Evolutionary conservation across 2,113 vertebrate genomes (phyloP).

Genomic region (Ariopsis seemanni): DNA sequence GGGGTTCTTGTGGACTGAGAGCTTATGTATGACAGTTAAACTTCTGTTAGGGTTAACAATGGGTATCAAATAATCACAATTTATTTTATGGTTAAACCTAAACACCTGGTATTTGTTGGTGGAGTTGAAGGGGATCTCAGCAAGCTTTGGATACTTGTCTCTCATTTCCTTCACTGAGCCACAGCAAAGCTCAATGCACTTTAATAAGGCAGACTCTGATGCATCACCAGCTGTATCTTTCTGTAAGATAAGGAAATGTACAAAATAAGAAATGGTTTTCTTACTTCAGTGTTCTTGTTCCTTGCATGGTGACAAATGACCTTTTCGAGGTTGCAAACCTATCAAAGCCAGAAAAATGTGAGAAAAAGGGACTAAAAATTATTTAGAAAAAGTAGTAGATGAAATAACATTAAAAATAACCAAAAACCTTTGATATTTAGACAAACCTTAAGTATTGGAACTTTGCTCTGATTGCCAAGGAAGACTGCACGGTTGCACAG

Average conservation of each 20-base stretch:
- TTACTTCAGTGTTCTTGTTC: not conserved
- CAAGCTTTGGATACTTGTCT: conserved; percentile 78
- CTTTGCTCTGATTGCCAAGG: conserved; percentile 80
- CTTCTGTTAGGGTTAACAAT: not conserved
- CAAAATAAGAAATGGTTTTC: not conserved
- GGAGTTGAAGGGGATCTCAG: conserved; percentile 92
- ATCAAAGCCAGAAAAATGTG: not conserved
- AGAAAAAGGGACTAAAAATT: not conserved
- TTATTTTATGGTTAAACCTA: not conserved
- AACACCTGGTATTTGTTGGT: conserved; percentile 91
- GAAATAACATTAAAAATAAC: not conserved
- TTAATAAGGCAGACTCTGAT: conserved; percentile 88
- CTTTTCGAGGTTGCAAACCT: not conserved
- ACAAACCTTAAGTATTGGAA: conserved; percentile 85
- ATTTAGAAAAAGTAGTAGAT: not conserved
- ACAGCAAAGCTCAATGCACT: conserved; percentile 88
- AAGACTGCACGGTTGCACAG: conserved; percentile 92
- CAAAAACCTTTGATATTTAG: not conserved
- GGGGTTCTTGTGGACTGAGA: conserved; percentile 83
- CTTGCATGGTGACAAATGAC: not conserved
- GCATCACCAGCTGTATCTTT: conserved; percentile 85
- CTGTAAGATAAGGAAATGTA: conserved; percentile 58
- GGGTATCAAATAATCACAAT: not conserved
- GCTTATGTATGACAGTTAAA: conserved; percentile 59
- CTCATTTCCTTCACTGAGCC: conserved; percentile 82